Percentiles rank a stretch among this genome's conserved stretches.
phyloP scores from a whole-genome alignment of 2,113 vertebrate species.

The Erinaceus europaeus region DNA sequence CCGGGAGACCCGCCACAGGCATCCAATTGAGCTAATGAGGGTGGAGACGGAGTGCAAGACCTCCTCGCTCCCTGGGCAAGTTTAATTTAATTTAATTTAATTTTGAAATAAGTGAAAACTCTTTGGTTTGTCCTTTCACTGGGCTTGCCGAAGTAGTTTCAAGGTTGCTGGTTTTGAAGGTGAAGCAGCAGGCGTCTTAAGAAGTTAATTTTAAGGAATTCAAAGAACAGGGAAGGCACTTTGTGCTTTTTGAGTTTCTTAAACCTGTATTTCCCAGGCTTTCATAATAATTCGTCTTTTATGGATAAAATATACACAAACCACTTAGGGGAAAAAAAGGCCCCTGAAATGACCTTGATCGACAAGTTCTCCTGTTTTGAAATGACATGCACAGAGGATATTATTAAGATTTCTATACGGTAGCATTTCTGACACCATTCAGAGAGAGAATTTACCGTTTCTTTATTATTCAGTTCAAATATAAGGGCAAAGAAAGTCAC shows the following conservation, averaged over 20 bases:
- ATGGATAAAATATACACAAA: slow-evolving; percentile 80
- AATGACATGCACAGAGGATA: slow-evolving; percentile 28
- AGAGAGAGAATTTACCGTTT: slow-evolving; percentile 54
- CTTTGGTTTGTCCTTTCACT: slow-evolving; percentile 66
- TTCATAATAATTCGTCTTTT: slow-evolving; percentile 81
- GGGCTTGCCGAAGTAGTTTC: slow-evolving; percentile 66
- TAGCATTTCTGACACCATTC: slow-evolving; percentile 27
- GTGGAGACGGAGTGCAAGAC: slow-evolving; percentile 48
- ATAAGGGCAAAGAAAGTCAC: slow-evolving; percentile 71
- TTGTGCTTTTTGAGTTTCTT: slow-evolving; percentile 84
- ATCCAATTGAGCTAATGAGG: slow-evolving; percentile 63
- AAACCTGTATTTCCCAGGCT: slow-evolving; percentile 77
- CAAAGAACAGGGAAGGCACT: slow-evolving; percentile 75
- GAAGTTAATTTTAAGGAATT: slow-evolving; percentile 84
- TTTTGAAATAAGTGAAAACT: slow-evolving; percentile 54
- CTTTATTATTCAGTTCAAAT: slow-evolving; percentile 74
- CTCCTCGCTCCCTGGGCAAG: slow-evolving; percentile 19
- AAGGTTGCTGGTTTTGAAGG: slow-evolving; percentile 83
- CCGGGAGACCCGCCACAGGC: slow-evolving; percentile 45
- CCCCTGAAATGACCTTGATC: slow-evolving; percentile 69
- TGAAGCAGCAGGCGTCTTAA: slow-evolving; percentile 79
- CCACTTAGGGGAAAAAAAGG: slow-evolving; percentile 68
- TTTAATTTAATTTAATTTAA: too few species aligned
- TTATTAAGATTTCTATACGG: slow-evolving; percentile 66
- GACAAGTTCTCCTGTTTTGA: slow-evolving; percentile 69